Percentiles rank a stretch among this genome's conserved stretches.
Conservation (phyloP, 92 coral and sea anemone genomes). For the Paramuricea clavata region DNA sequence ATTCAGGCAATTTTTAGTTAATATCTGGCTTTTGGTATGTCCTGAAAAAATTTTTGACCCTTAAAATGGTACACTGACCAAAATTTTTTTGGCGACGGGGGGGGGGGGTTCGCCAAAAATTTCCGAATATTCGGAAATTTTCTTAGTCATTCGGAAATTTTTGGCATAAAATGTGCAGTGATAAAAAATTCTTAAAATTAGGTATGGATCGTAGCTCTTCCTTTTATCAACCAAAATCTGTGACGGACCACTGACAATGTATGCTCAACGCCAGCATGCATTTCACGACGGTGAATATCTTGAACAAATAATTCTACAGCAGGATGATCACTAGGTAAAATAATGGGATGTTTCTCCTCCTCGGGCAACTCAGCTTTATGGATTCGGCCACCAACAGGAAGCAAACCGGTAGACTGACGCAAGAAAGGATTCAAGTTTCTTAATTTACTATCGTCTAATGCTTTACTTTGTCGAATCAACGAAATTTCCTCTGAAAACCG, state of each 20-base stretch:
- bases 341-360: constrained; percentile 46
- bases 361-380: constrained; percentile 38
- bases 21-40: too few species aligned
- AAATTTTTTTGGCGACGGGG: too few species aligned
- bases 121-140: too few species aligned
- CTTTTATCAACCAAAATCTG: constrained; percentile 21
- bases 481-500: background rate
- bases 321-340: constrained; percentile 36
- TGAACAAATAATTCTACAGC: constrained; percentile 29
- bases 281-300: constrained; percentile 33
- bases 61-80: too few species aligned
- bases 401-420: constrained; percentile 35
- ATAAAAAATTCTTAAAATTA: too few species aligned
- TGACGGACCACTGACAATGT: constrained; percentile 32
- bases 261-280: constrained; percentile 45
- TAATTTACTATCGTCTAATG: constrained; percentile 35
- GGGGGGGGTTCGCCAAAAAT: too few species aligned
- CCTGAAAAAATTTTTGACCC: too few species aligned
- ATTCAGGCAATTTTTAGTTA: too few species aligned
- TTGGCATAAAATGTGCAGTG: too few species aligned
- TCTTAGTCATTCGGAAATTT: too few species aligned
- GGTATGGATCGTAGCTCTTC: constrained; percentile 27
- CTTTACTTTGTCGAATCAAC: background rate
- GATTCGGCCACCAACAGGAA: constrained; percentile 53
- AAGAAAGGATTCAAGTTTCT: constrained; percentile 50